These are phyloP conservation scores for Hymenochirus boettgeri DNA, from an alignment of 2,113 vertebrate genomes.

Conservation along the genomic window DNA sequence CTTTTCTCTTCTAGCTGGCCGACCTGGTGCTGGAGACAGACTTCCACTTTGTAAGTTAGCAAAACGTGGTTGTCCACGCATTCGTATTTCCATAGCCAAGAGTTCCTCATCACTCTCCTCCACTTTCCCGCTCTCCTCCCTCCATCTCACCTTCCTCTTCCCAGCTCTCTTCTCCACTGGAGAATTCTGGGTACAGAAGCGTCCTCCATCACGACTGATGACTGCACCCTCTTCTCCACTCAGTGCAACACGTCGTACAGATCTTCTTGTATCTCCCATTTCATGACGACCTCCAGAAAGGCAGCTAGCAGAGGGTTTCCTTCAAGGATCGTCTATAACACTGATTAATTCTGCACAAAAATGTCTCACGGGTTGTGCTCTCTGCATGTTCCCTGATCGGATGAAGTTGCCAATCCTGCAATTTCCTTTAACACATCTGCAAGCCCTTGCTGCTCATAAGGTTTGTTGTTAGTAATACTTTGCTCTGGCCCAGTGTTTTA, in stretches of 20 bases:
- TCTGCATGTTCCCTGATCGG: constrained; percentile 46
- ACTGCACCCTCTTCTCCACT: constrained; percentile 57
- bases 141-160: constrained; percentile 69
- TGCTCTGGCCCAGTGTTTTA: constrained; percentile 56
- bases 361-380: constrained; percentile 73
- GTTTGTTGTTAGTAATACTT: constrained; percentile 65
- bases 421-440: constrained; percentile 94
- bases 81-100: constrained; percentile 94
- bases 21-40: constrained; percentile 78
- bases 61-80: constrained; percentile 94
- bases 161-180: constrained; percentile 80
- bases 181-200: constrained; percentile 95
- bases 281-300: constrained; percentile 65
- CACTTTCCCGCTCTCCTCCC: constrained; percentile 89
- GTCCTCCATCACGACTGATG: constrained; percentile 93
- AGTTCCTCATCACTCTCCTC: constrained; percentile 97
- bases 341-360: constrained; percentile 85
- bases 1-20: constrained; percentile 81
- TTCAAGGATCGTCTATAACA: constrained; percentile 83
- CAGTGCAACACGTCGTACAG: constrained; percentile 73
- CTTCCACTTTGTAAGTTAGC: constrained; percentile 91
- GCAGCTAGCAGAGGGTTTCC: constrained; percentile 86
- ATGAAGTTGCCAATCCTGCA: constrained; percentile 69
- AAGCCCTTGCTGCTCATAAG: constrained; percentile 67
- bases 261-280: constrained; percentile 66